Base-by-base conservation (phyloP, 2,113 vertebrate species). In the human (Homo sapiens) region DNA sequence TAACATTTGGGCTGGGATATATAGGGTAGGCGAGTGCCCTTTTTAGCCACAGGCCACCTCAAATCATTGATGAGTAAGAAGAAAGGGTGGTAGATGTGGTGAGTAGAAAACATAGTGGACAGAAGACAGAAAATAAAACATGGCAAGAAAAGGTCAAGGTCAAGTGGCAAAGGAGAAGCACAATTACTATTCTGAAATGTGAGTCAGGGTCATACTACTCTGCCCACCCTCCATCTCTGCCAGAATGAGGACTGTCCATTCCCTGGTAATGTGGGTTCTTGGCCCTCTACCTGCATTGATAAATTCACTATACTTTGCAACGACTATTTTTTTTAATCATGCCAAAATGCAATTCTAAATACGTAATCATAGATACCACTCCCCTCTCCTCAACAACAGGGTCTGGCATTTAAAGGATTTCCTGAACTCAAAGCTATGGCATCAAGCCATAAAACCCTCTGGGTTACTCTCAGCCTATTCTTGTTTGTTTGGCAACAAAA, bases 341-440 rank as follows among this genome's bases (percentile, higher is more conserved):
- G 27, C 20, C 32, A 45, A 75, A 66, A 94, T 70, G 13, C 14
- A 84, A 27, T 76, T 89, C 6, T 89, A 70, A 84, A 55, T 40
- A n/a, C 59, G 25, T 50, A 32, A 81, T 80, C 52, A 38, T 43
- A 88, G 5, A 35, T 27, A 32, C 4, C 9, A 22, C 38, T 6
- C n/a, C 5, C n/a, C 68, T n/a, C 3, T 0, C 0, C 12, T 13
- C 10, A 18, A 10, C 32, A 40, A 57, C 1, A 40, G 30, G 14
- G 0, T 6, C 13, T 72, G 45, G 25, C 23, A 83, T 88, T 50
- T 64, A 57, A 84, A 16, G 38, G 38, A 91, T 89, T 68, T 76
- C 40, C 38, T 57, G 25, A 59, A 86, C 27, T 91, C 48, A 64
- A 3, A 13, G 4, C 18, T 14, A 0, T 4, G 50, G 20, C n/a